Base-by-base conservation (phyloP, 1,140 invertebrate genomes). In the Drosophila mauritiana region DNA sequence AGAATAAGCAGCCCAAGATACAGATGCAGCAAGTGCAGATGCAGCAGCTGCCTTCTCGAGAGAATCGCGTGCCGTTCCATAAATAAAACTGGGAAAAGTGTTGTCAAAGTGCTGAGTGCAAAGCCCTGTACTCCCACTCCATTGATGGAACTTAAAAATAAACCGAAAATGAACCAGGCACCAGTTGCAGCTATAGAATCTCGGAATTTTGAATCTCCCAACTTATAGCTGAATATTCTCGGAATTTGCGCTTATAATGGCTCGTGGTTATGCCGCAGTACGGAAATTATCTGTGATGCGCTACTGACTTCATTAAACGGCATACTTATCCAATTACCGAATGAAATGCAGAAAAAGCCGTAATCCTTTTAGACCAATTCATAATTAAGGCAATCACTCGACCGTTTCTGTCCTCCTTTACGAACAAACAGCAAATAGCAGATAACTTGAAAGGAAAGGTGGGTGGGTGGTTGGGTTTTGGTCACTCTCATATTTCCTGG, bases 401-500 rank as follows among this genome's bases (percentile, higher is more conserved):
- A 63, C 15, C 59, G 22, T 42, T 27, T 42, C n/a, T n/a, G 15
- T 39, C 34, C 1, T 4, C 34, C 36, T 25, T 17, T 39, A 34
- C 13, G 15, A 4, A 3, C 40, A 57, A 78, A 45, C 10, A 39
- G 17, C 37, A 63, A 37, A 53, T 45, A 39, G n/a, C 69, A 79
- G 52, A 69, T 48, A 55, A 53, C 54, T 43, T 27, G n/a, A 43
- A 12, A 34, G 39, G n/a, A 31, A 13, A 17, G 22, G 56, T 22
- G 63, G 54, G 20, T 22, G 20, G 20, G 0, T 20, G 20, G 20
- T 22, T 22, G 20, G 20, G 20, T 22, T 22, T 22, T 22, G 20
- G 37, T 20, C 3, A 20, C 31, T 15, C 17, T 48, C 72, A 86
- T 74, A 80, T 89, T 84, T 80, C 70, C 69, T 72, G 61, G 64